These are phyloP conservation scores for Salvator merianae DNA, from an alignment of 2,113 vertebrate species.

Conservation along the genomic window DNA sequence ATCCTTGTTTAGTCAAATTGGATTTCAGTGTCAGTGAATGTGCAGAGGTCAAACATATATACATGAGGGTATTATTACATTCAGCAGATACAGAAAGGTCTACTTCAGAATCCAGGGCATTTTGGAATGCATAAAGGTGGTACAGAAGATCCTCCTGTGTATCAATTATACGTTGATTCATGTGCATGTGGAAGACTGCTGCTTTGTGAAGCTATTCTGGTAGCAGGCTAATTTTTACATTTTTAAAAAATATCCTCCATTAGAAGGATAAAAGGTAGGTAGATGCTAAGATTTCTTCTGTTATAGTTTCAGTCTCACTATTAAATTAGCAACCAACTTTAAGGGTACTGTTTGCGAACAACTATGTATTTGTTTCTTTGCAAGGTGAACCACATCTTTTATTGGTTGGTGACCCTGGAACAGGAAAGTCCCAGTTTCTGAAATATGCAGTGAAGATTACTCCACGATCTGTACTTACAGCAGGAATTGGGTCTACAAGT, in stretches of 20 bases:
- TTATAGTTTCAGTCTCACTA: not conserved
- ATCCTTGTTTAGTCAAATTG: not conserved
- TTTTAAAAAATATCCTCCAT: too few relatives aligned
- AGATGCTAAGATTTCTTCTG: not conserved
- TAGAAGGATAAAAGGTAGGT: too few relatives aligned
- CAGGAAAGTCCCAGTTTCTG: slow-evolving; percentile 96
- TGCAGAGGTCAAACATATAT: not conserved
- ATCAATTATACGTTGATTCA: not conserved
- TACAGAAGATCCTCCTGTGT: not conserved
- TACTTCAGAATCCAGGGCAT: not conserved
- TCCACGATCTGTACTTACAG: slow-evolving; percentile 91
- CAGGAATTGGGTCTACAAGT: slow-evolving; percentile 95
- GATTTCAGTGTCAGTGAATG: too few relatives aligned
- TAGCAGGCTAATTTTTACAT: too few relatives aligned
- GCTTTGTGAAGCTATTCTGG: not conserved
- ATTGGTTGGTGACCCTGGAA: slow-evolving; percentile 95
- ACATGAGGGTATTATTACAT: not conserved
- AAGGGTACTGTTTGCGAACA: not conserved
- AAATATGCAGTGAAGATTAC: slow-evolving; percentile 97
- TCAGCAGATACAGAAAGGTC: not conserved
- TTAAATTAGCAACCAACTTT: not conserved
- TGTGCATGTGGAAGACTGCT: not conserved
- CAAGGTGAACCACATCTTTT: slow-evolving; percentile 94
- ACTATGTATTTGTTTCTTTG: slow-evolving; percentile 20
- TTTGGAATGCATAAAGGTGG: not conserved